These are phyloP conservation scores for Rugalucina vietnamica DNA, from an alignment of 2,888 invertebrate species.

Conservation along the genomic window DNA sequence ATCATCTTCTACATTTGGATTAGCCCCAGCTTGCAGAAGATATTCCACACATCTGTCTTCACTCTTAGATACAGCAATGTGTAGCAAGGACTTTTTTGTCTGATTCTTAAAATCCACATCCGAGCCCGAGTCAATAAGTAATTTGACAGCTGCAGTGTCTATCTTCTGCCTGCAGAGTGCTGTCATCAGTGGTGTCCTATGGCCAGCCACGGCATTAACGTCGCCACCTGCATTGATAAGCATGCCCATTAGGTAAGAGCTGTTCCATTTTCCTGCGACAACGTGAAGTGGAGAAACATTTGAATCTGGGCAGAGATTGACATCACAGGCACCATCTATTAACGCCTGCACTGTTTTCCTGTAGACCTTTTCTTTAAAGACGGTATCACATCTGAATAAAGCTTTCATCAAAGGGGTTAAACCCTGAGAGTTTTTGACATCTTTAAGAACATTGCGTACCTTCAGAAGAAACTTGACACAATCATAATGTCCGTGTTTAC, in stretches of 20 bases:
- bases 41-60: conserved; percentile 72
- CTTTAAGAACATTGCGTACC: conserved; percentile 60
- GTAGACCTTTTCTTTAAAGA: conserved; percentile 66
- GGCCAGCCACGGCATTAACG: conserved; percentile 69
- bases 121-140: conserved; percentile 75
- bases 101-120: conserved; percentile 69
- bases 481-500: conserved; percentile 71
- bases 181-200: conserved; percentile 69
- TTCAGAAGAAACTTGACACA: conserved; percentile 69
- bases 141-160: conserved; percentile 67
- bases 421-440: conserved; percentile 73
- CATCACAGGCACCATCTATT: conserved; percentile 70
- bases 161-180: conserved; percentile 68
- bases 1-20: conserved; percentile 71
- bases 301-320: conserved; percentile 71
- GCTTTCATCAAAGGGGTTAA: conserved; percentile 75
- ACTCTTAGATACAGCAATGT: conserved; percentile 76
- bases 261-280: conserved; percentile 76
- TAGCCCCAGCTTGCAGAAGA: conserved; percentile 72
- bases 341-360: conserved; percentile 67
- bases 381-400: conserved; percentile 67
- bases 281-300: conserved; percentile 77
- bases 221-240: conserved; percentile 72
- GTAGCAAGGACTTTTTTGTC: conserved; percentile 71
- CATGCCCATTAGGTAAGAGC: conserved; percentile 65